Base-by-base conservation (phyloP, 2,888 invertebrate genomes). In the Macrophya alboannulata region DNA sequence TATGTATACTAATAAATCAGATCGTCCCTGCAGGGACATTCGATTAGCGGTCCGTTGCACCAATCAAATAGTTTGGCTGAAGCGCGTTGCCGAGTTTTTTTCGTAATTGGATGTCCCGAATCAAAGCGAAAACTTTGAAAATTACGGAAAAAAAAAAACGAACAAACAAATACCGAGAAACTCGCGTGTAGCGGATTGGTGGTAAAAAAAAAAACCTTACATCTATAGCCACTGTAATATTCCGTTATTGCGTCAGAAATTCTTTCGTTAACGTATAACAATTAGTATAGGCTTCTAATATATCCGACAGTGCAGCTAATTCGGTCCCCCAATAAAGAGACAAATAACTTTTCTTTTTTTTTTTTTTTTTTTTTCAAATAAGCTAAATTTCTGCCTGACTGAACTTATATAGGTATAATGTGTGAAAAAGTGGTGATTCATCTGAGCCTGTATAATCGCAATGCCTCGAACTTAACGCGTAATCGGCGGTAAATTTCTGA, bases 1-100 rank as follows among this genome's bases (percentile, higher is more conserved):
- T 12, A 15, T 62, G n/a, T n/a, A n/a, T n/a, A n/a, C n/a, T n/a
- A 25, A 81, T 81, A 43, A 81, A 81, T 81, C 62, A 81, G 43
- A 31, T 17, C 17, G 31, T 51, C 40, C 43, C 59, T 17, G 10
- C n/a, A 8, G 62, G 62, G 79, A 79, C 43, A 62, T 79, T 40
- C 79, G 79, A 79, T 79, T 79, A 62, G 79, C 79, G 40, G 79
- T 62, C 79, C 40, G 62, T 43, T 81, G 62, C 81, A 43, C 51
- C 43, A 31, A 43, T 77, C 25, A 55, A 77, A 77, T 77, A 77
- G 77, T 77, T 77, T 55, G 8, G 31, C 55, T 31, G 21, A 81
- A 81, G 10, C 40, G 10, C 40, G 59, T 81, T 59, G 43, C n/a
- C 51, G 21, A 40, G 17, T 31, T 81, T 62, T 51, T 59, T 40